These are phyloP conservation scores for Mycalesis mineus DNA, from an alignment of 2,888 invertebrate species.

Conservation along the genomic window DNA sequence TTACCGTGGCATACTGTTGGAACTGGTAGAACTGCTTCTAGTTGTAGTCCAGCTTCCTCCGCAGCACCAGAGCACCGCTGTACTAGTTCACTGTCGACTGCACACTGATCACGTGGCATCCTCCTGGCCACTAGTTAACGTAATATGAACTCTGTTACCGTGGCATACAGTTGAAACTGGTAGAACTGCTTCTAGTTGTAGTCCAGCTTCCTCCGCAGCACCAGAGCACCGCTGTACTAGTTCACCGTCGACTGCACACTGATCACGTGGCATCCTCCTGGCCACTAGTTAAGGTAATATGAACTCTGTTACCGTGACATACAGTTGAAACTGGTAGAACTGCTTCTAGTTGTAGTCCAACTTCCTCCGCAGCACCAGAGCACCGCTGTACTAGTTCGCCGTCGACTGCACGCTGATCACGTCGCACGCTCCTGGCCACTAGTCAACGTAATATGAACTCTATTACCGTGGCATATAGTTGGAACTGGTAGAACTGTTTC, in stretches of 20 bases:
- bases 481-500: slow-evolving; percentile 86
- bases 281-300: too few relatives aligned
- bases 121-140: slow-evolving; percentile 85
- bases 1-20: slow-evolving; percentile 85
- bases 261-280: too few relatives aligned
- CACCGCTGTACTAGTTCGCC: slow-evolving; percentile 84
- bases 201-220: slow-evolving; percentile 83
- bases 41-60: slow-evolving; percentile 85
- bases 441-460: too few relatives aligned
- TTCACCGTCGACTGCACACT: slow-evolving; percentile 84
- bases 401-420: slow-evolving; percentile 80
- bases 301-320: slow-evolving; percentile 85
- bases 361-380: slow-evolving; percentile 82
- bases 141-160: slow-evolving; percentile 81
- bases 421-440: slow-evolving; percentile 85
- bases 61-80: slow-evolving; percentile 85
- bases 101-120: slow-evolving; percentile 81
- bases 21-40: slow-evolving; percentile 88
- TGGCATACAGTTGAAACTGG: slow-evolving; percentile 86
- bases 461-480: slow-evolving; percentile 86
- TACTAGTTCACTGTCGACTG: slow-evolving; percentile 83
- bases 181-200: slow-evolving; percentile 88
- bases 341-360: slow-evolving; percentile 88
- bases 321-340: slow-evolving; percentile 86
- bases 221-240: slow-evolving; percentile 84